Base-by-base conservation (phyloP, 1,140 invertebrate genomes). In the Pseudomyrmex sp. region DNA sequence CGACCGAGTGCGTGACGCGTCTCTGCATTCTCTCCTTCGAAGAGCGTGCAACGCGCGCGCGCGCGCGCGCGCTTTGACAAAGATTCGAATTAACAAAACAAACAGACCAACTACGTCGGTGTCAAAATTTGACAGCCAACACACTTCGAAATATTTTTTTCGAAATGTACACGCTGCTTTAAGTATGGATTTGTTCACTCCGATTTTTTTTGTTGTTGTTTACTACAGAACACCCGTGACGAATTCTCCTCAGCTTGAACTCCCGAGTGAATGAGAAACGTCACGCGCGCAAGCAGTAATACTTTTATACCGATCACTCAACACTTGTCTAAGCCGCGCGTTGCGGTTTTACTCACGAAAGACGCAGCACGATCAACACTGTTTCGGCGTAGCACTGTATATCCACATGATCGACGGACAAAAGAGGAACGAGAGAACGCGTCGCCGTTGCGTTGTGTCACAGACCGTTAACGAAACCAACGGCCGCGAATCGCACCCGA, bases 11-110 rank as follows among this genome's bases (percentile, higher is more conserved):
- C 12, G 69, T 82, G 1, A 82, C 79, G 84, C 65, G 82, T 61
- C 59, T 75, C 85, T 52, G 87, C 87, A 88, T 88, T 84, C 75
- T 87, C 56, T 20, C 50, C 35, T 35, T 35, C 35, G 35, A 35
- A 35, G 7, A 35, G 35, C 5, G 35, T 35, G 35, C 35, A 35
- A 35, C 35, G 35, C 35, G 35, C 35, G 35, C 54, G 76, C 76
- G 83, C 63, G 73, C 35, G 10, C 56, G 48, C 13, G 50, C 56
- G 46, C 54, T 18, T 10, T 18, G 15, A 1, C 58, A 58, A 84
- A 35, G 35, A 35, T 35, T 35, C 35, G 35, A 35, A 35, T 35
- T 35, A 35, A 35, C 35, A 35, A 35, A 35, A 35, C 35, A 35
- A 35, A 35, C 35, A 35, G 35, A 35, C 5, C 35, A 35, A 7